Evolutionary conservation across 2,888 invertebrate genomes (phyloP).

Genomic region (Eupithecia exiguata): DNA sequence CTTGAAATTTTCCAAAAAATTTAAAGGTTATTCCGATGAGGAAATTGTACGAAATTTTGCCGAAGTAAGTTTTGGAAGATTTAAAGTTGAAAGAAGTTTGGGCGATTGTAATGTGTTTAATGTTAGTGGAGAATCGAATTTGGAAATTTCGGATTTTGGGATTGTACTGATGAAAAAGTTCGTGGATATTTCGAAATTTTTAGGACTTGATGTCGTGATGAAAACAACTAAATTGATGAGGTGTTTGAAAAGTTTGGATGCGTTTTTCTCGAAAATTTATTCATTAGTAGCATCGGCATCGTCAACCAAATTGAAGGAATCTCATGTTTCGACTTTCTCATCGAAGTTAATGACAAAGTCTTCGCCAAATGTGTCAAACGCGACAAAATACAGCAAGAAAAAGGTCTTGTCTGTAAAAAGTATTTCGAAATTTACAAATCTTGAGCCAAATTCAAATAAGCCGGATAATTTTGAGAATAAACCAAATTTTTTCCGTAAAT

Average conservation of each 20-base stretch:
- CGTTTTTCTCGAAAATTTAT: not conserved
- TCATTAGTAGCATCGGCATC: not conserved
- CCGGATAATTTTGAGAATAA: not conserved
- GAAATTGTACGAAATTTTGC: not conserved
- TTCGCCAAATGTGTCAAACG: conserved; percentile 7
- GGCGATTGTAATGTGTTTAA: conserved; percentile 11
- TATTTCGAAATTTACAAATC: not conserved
- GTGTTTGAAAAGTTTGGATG: not conserved
- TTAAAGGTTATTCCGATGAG: not conserved
- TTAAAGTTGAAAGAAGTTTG: not conserved
- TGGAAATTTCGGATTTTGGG: conserved; percentile 23
- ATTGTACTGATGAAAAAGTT: conserved; percentile 24
- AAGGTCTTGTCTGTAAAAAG: not conserved
- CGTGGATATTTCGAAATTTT: conserved; percentile 16
- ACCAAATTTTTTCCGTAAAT: conserved; percentile 11
- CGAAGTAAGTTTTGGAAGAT: not conserved
- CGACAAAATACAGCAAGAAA: not conserved
- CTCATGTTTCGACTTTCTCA: not conserved
- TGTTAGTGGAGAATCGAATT: conserved; percentile 25
- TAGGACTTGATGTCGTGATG: conserved; percentile 13
- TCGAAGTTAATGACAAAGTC: not conserved
- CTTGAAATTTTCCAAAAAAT: conserved; percentile 5
- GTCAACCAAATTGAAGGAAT: not conserved
- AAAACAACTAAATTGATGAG: conserved; percentile 5
- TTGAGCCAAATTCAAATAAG: not conserved